Conservation (phyloP, 2,113 vertebrate species). For the Sterna hirundo region DNA sequence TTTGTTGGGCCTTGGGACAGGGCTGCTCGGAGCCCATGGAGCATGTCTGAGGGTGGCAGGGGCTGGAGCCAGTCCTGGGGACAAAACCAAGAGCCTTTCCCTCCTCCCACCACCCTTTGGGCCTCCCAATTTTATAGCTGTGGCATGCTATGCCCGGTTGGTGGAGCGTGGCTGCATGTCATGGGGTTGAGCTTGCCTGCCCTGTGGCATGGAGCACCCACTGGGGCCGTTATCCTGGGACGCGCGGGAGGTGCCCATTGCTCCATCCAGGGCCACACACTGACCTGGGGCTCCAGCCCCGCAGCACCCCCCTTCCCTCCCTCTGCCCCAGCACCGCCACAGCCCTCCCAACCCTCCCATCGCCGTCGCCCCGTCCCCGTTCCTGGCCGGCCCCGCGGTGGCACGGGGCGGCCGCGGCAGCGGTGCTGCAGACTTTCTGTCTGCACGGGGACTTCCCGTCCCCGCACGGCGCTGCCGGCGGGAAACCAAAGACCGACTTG, state of each 20-base stretch:
- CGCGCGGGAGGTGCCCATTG: accelerated
- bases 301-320: neutral
- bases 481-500: slow-evolving; percentile 69
- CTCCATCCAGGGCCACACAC: accelerated
- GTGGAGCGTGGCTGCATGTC: accelerated
- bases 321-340: neutral
- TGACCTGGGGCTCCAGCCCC: neutral
- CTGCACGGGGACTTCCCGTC: slow-evolving; percentile 79
- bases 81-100: neutral
- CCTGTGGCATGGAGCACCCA: accelerated
- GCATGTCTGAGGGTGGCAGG: neutral
- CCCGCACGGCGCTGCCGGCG: slow-evolving; percentile 62
- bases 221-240: neutral
- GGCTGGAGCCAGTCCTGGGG: neutral
- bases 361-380: neutral
- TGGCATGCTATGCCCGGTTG: accelerated
- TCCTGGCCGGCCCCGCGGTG: neutral
- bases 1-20: accelerated
- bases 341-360: neutral
- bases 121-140: accelerated
- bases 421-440: slow-evolving; percentile 73
- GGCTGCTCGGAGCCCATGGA: neutral
- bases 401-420: slow-evolving; percentile 29
- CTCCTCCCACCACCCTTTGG: neutral
- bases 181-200: accelerated